phyloP scores from a whole-genome alignment of 2,797 vertebrate genomes.

The Danio albolineatus region DNA sequence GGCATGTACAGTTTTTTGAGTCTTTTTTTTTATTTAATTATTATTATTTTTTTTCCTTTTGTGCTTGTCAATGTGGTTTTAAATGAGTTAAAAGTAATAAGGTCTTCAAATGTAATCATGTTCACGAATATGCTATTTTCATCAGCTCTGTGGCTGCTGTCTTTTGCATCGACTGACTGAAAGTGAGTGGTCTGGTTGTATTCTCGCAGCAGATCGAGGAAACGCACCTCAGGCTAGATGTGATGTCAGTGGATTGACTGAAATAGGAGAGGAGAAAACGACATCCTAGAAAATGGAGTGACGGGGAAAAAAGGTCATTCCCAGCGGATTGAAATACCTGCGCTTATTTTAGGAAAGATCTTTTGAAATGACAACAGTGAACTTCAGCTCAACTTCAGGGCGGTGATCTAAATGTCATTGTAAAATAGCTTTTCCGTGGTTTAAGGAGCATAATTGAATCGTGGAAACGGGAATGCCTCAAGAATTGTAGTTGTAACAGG shows the following conservation, averaged over 20 bases:
- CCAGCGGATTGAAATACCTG: slow-evolving; percentile 58
- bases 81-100: too few species aligned
- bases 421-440: neutral
- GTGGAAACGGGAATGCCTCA: neutral
- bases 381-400: slow-evolving; percentile 23
- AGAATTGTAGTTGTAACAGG: neutral
- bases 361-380: slow-evolving; percentile 52
- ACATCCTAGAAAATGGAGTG: slow-evolving; percentile 55
- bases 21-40: too few species aligned
- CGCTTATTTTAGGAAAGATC: slow-evolving; percentile 47
- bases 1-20: too few species aligned
- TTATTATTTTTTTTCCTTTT: too few species aligned
- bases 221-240: slow-evolving; percentile 44
- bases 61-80: too few species aligned
- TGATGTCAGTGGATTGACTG: slow-evolving; percentile 65
- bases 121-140: neutral
- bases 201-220: slow-evolving; percentile 33
- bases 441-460: neutral
- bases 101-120: neutral
- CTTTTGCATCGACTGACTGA: slow-evolving; percentile 4
- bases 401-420: slow-evolving; percentile 27
- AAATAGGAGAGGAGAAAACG: slow-evolving; percentile 57
- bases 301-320: slow-evolving; percentile 56
- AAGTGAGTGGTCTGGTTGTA: slow-evolving; percentile 34
- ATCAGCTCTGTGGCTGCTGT: neutral